Evolutionary conservation across 2,888 invertebrate species (phyloP).

Genomic region (Conomelus anceps): DNA sequence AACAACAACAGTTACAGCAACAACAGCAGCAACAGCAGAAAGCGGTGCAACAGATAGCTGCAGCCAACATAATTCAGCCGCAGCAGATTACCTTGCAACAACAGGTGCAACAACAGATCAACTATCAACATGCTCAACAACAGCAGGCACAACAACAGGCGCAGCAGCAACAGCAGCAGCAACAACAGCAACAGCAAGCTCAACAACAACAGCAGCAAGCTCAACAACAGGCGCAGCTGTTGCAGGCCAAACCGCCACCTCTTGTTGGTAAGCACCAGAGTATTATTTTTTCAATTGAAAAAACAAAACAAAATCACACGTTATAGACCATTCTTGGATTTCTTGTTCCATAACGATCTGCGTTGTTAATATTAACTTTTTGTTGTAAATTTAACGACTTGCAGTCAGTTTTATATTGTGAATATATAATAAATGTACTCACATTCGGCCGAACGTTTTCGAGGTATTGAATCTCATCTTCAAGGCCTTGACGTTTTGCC

Average conservation of each 20-base stretch:
- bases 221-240: conserved; percentile 16
- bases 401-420: too few relatives aligned
- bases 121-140: conserved; percentile 44
- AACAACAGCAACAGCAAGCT: conserved; percentile 39
- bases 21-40: conserved; percentile 32
- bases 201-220: conserved; percentile 27
- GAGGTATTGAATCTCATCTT: too few relatives aligned
- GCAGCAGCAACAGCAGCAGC: conserved; percentile 41
- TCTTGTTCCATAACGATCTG: too few relatives aligned
- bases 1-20: conserved; percentile 38
- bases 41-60: conserved; percentile 44
- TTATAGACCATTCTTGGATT: too few relatives aligned
- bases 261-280: conserved; percentile 46
- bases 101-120: conserved; percentile 29
- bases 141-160: conserved; percentile 40
- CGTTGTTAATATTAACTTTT: too few relatives aligned
- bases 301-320: too few relatives aligned
- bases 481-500: too few relatives aligned
- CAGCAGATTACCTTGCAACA: conserved; percentile 30
- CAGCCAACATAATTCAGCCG: conserved; percentile 37
- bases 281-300: neutral
- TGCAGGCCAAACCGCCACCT: conserved; percentile 41
- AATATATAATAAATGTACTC: too few relatives aligned
- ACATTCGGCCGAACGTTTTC: too few relatives aligned
- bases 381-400: too few relatives aligned